Conservation (phyloP, 2,113 vertebrate genomes). For the Shinisaurus crocodilurus region DNA sequence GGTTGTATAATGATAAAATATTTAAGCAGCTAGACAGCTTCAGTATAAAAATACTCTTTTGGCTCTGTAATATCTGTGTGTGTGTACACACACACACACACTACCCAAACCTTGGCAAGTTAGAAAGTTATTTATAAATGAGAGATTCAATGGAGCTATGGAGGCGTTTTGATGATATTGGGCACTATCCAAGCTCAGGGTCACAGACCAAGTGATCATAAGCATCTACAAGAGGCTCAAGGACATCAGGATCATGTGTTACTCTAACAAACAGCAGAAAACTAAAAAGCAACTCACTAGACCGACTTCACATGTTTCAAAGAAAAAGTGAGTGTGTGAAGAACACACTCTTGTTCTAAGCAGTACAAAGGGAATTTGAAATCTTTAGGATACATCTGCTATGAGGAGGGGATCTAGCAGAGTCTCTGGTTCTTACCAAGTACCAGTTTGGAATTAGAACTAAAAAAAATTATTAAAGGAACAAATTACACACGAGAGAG, state of each 20-base stretch:
- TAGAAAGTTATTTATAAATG: neutral
- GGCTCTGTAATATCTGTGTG: neutral
- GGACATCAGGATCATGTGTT: neutral
- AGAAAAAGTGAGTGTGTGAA: neutral
- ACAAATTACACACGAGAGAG: neutral
- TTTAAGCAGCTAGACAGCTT: neutral
- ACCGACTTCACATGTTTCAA: neutral
- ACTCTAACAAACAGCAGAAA: neutral
- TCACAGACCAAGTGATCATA: slow-evolving; percentile 4
- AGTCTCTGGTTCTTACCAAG: neutral
- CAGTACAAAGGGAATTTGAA: neutral
- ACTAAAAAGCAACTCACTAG: neutral
- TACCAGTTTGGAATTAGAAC: neutral
- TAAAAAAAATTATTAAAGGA: neutral
- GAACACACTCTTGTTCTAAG: neutral
- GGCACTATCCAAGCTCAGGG: neutral
- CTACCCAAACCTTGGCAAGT: neutral
- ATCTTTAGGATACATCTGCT: neutral
- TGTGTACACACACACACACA: neutral
- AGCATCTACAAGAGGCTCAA: neutral
- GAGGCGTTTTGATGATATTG: neutral
- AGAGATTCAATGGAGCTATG: neutral
- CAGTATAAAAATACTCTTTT: neutral
- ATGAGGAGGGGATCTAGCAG: neutral
- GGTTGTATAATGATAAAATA: neutral